Evolutionary conservation across 2,113 vertebrate genomes (phyloP), one percentile per base, ranked within the genome.

Genomic region (Pongo abelii): DNA sequence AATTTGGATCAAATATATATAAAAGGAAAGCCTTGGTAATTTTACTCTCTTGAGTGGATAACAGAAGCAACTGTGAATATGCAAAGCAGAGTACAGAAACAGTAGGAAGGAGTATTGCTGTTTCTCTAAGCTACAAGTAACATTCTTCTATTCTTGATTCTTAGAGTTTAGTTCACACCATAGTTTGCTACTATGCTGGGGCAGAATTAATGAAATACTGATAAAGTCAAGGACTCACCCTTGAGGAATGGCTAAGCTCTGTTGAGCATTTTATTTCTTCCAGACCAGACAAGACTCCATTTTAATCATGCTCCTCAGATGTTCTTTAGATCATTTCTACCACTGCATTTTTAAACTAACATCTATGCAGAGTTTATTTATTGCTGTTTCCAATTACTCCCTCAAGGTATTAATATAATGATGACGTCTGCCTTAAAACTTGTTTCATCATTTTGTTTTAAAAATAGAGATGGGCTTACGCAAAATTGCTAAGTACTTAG

Each of bases 271-370:
- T 93, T 94, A 78, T 93, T 94, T 93, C 91, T 83, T 97, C 70
- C 79, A 97, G 96, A 97, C 89, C 86, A 97, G 79, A 97, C 75
- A 93, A 70, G 79, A 87, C 46, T 78, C 79, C 38, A 81, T 90
- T 93, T 90, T 90, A 90, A 90, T 87, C 92, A 80, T 74, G 69
- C 5, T 96, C 16, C 48, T 97, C 92, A 81, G 35, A 85, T 92
- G 96, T 72, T 94, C 92, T 97, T 97, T 93, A 96, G 84, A 94
- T 96, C 59, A 90, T 46, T 67, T 88, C 46, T 40, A 64, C 78
- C 32, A 38, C 61, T 92, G 77, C 25, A 72, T 69, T 95, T 93
- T 84, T 17, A 96, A 77, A 57, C 64, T 91, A 89, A 87, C 72
- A 69, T 75, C 23, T 18, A 96, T 79, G 61, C 61, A 91, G 18